A percentile compares a stretch with the other conserved stretches of the same genome.
phyloP scores from a whole-genome alignment of 2,113 vertebrate genomes.

The Prolemur simus region DNA sequence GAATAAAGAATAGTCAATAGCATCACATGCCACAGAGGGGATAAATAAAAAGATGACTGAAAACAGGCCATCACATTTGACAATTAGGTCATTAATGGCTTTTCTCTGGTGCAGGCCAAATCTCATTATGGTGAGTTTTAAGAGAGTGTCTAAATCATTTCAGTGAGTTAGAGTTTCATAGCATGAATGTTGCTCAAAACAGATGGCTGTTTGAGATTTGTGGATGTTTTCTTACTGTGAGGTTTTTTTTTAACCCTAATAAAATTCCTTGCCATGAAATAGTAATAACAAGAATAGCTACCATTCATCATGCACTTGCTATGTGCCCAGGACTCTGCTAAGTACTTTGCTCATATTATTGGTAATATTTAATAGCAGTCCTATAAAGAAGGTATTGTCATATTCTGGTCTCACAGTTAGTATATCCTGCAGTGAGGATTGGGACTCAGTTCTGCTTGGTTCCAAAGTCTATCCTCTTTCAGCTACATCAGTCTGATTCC shows the following conservation, averaged over 20 bases:
- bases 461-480: not conserved
- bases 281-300: not conserved
- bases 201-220: conserved; percentile 59
- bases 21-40: conserved; percentile 24
- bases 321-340: not conserved
- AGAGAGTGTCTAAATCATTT: conserved; percentile 60
- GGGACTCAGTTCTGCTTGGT: not conserved
- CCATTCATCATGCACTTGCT: not conserved
- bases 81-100: conserved; percentile 66
- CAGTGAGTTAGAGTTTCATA: conserved; percentile 45
- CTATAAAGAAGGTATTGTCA: not conserved
- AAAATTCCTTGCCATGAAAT: conserved; percentile 31
- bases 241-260: conserved; percentile 53
- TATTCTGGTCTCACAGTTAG: not conserved
- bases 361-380: not conserved
- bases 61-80: conserved; percentile 53
- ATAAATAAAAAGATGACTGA: conserved; percentile 63
- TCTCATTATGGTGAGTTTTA: conserved; percentile 66
- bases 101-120: conserved; percentile 64
- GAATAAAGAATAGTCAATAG: conserved; percentile 49
- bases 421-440: not conserved
- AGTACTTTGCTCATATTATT: conserved; percentile 1
- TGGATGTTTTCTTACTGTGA: conserved; percentile 51
- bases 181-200: conserved; percentile 58
- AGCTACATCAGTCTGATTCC: not conserved